A percentile compares a stretch with the other conserved stretches of the same genome.
phyloP scores from a whole-genome alignment of 2,888 invertebrate species.

The Tiphia femorata region DNA sequence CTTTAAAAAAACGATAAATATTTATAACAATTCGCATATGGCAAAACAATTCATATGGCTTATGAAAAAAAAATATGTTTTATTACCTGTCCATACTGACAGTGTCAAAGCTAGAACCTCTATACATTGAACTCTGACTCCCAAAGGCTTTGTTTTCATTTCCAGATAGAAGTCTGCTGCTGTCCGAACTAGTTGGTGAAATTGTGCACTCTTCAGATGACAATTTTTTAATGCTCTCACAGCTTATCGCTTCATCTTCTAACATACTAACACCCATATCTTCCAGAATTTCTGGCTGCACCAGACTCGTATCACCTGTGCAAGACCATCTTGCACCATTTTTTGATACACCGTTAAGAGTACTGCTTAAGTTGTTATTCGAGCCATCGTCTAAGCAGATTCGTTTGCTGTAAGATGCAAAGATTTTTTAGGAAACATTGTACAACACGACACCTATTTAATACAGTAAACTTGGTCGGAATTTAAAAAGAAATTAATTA shows the following conservation, averaged over 20 bases:
- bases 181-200: slow-evolving; percentile 38
- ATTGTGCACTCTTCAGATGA: slow-evolving; percentile 63
- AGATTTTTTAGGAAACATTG: background rate
- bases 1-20: slow-evolving; percentile 28
- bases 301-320: slow-evolving; percentile 60
- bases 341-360: slow-evolving; percentile 48
- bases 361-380: slow-evolving; percentile 59
- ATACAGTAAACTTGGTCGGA: no score
- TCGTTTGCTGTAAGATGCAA: slow-evolving; percentile 53
- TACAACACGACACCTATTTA: no score
- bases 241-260: slow-evolving; percentile 70
- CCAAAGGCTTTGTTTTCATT: slow-evolving; percentile 29
- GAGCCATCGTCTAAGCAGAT: slow-evolving; percentile 60
- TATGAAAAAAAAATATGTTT: background rate
- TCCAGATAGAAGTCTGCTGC: slow-evolving; percentile 31
- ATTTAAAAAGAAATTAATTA: no score
- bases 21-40: background rate
- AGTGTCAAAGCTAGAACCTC: slow-evolving; percentile 41
- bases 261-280: slow-evolving; percentile 76
- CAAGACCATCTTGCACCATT: slow-evolving; percentile 57
- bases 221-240: slow-evolving; percentile 58
- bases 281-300: slow-evolving; percentile 70
- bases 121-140: background rate
- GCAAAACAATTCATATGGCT: background rate
- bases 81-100: slow-evolving; percentile 51